Percentiles rank a stretch among this genome's conserved stretches.
Evolutionary conservation across 2,888 invertebrate species (phyloP).

Genomic region (Pegoplata infirma): DNA sequence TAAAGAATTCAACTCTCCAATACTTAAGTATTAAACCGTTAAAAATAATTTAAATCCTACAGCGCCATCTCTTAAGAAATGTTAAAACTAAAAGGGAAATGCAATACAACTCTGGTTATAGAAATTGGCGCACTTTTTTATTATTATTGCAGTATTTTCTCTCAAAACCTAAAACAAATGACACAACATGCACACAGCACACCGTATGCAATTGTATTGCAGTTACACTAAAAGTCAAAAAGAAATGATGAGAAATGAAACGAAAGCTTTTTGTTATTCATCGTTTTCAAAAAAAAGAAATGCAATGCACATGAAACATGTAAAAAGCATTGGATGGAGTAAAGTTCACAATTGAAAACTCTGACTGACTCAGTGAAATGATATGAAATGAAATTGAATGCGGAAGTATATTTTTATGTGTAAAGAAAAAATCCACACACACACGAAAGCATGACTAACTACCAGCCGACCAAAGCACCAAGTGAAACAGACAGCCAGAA

Average conservation of each 20-base stretch:
- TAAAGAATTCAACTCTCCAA: no score
- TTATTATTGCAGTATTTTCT: slow-evolving; percentile 16
- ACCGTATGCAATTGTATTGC: slow-evolving; percentile 41
- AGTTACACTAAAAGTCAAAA: slow-evolving; percentile 12
- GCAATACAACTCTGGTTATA: slow-evolving; percentile 40
- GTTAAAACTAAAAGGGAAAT: background rate
- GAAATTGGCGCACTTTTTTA: slow-evolving; percentile 55
- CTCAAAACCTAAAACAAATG: slow-evolving; percentile 1
- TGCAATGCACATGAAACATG: slow-evolving; percentile 7
- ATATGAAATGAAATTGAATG: slow-evolving; percentile 65
- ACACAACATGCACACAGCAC: slow-evolving; percentile 17
- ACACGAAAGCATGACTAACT: slow-evolving; percentile 22
- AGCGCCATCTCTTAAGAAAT: slow-evolving; percentile 53
- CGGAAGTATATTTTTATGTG: slow-evolving; percentile 62
- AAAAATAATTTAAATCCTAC: background rate
- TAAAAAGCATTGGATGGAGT: no score
- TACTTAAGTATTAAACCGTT: no score
- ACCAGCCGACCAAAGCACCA: slow-evolving; percentile 30
- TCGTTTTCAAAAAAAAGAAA: no score
- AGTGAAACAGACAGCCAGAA: slow-evolving; percentile 8
- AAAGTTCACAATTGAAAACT: slow-evolving; percentile 27
- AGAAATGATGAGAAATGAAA: slow-evolving; percentile 32
- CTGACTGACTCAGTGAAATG: slow-evolving; percentile 50
- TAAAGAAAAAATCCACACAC: slow-evolving; percentile 16
- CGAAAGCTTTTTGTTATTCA: slow-evolving; percentile 59